These are phyloP conservation scores for Syndactyla subalaris DNA, from an alignment of 2,797 vertebrate species.

Conservation along the genomic window DNA sequence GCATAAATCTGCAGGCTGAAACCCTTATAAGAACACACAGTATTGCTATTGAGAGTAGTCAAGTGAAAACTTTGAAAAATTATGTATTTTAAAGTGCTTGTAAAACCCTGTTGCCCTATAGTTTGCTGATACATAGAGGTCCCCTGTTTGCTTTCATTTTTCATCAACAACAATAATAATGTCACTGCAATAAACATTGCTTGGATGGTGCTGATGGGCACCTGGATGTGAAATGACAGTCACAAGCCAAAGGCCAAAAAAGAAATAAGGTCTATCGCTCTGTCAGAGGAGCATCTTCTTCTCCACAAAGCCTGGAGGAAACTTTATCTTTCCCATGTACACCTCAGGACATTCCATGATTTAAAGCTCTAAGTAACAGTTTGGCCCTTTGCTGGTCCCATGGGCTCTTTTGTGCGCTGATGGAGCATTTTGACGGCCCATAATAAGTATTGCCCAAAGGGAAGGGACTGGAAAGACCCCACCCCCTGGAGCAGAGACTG, in stretches of 20 bases:
- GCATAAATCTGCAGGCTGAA: conserved; percentile 42
- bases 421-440: not conserved
- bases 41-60: not conserved
- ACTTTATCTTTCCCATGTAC: not conserved
- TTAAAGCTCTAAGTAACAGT: not conserved
- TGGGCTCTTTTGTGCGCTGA: not conserved
- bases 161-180: not conserved
- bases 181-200: not conserved
- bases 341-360: not conserved
- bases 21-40: not conserved
- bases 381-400: not conserved
- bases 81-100: not conserved
- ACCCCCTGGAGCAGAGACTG: not conserved
- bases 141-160: not conserved
- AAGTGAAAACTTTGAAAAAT: conserved; percentile 18
- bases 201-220: not conserved
- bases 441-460: not conserved
- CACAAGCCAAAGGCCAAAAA: not conserved
- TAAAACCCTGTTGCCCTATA: not conserved
- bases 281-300: not conserved
- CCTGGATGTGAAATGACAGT: not conserved
- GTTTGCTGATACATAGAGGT: not conserved
- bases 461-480: not conserved
- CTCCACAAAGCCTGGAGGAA: not conserved
- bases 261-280: not conserved